phyloP scores from a whole-genome alignment of 2,888 invertebrate genomes.

The Lampropteryx suffumata region DNA sequence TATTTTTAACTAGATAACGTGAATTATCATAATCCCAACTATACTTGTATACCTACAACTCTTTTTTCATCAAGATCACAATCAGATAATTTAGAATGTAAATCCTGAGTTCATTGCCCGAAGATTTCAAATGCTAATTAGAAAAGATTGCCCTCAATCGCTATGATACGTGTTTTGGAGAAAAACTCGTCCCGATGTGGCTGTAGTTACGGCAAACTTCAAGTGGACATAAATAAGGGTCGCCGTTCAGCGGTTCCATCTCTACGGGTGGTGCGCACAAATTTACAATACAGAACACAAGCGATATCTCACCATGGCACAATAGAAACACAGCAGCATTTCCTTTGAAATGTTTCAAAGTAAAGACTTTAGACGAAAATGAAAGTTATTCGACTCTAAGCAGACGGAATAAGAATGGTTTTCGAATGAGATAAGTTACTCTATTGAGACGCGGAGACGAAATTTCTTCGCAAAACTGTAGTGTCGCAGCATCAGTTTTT shows the following conservation, averaged over 20 bases:
- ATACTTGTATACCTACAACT: neutral
- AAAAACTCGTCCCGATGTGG: constrained; percentile 58
- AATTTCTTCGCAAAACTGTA: constrained; percentile 71
- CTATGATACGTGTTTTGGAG: constrained; percentile 58
- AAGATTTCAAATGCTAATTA: constrained; percentile 48
- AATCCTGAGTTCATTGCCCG: constrained; percentile 27
- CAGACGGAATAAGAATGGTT: constrained; percentile 48
- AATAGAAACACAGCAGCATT: constrained; percentile 9
- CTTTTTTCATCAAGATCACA: constrained; percentile 8
- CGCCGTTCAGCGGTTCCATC: constrained; percentile 76
- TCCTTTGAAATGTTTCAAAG: constrained; percentile 5
- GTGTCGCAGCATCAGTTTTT: constrained; percentile 68
- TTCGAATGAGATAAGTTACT: constrained; percentile 46
- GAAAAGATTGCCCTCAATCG: constrained; percentile 44
- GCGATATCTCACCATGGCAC: constrained; percentile 40
- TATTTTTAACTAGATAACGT: constrained; percentile 1
- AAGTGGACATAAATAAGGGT: constrained; percentile 81
- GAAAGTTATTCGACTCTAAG: constrained; percentile 59
- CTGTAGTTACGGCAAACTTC: constrained; percentile 73
- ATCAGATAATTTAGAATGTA: constrained; percentile 19
- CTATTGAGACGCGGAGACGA: constrained; percentile 50
- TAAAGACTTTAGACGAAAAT: constrained; percentile 48
- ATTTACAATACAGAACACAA: constrained; percentile 51
- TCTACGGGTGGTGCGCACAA: constrained; percentile 65
- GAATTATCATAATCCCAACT: constrained; percentile 13